These are phyloP conservation scores for Lottia scabra DNA, from an alignment of 2,888 invertebrate species.

Conservation along the genomic window DNA sequence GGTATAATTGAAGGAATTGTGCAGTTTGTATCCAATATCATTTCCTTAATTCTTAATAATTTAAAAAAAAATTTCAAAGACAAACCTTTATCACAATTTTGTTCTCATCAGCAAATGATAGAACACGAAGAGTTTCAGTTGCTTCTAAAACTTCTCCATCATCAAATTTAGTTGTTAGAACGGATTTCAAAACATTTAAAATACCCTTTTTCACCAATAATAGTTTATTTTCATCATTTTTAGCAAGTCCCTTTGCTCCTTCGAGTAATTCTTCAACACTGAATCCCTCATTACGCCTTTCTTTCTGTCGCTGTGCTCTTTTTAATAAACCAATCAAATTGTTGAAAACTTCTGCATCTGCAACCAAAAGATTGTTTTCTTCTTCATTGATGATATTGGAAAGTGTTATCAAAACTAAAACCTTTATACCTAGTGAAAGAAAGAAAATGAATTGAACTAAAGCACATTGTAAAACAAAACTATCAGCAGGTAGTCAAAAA, in stretches of 20 bases:
- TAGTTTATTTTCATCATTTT: slow-evolving; percentile 50
- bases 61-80: no score
- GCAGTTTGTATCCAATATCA: no score
- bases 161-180: slow-evolving; percentile 31
- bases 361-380: slow-evolving; percentile 42
- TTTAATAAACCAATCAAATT: slow-evolving; percentile 40
- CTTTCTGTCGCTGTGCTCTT: slow-evolving; percentile 29
- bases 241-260: slow-evolving; percentile 47
- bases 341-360: slow-evolving; percentile 44
- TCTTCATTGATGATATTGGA: slow-evolving; percentile 51
- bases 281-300: slow-evolving; percentile 45
- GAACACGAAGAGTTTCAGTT: slow-evolving; percentile 45
- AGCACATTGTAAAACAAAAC: slow-evolving; percentile 2
- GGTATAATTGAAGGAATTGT: no score
- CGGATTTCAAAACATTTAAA: slow-evolving; percentile 26
- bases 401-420: slow-evolving; percentile 46
- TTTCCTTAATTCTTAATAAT: no score
- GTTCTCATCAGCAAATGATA: slow-evolving; percentile 48
- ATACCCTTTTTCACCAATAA: slow-evolving; percentile 41
- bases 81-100: slow-evolving; percentile 19
- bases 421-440: slow-evolving; percentile 40
- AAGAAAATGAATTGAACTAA: slow-evolving; percentile 16
- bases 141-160: slow-evolving; percentile 38
- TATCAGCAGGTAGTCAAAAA: no score
- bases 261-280: slow-evolving; percentile 48